Percentiles rank a stretch among this genome's conserved stretches.
phyloP scores from a whole-genome alignment of 2,888 invertebrate species.

The Dinocampus coccinellae region DNA sequence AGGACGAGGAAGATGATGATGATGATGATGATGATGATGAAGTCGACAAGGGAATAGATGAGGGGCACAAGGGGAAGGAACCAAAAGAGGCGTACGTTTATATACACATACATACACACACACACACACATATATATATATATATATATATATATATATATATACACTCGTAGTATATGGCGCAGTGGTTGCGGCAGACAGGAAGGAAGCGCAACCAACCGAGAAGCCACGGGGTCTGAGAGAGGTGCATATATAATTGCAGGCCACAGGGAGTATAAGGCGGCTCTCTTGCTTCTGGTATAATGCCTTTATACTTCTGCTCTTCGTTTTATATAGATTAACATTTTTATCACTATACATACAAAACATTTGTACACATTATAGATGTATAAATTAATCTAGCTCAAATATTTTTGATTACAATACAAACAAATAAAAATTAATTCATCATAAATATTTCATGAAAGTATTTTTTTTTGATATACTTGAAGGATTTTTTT shows the following conservation, averaged over 20 bases:
- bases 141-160: not conserved
- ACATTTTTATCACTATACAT: not conserved
- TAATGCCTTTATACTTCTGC: slow-evolving; percentile 13
- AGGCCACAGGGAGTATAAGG: slow-evolving; percentile 53
- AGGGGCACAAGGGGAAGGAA: slow-evolving; percentile 27
- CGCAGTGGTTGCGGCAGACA: slow-evolving; percentile 64
- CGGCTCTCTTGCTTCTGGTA: slow-evolving; percentile 15
- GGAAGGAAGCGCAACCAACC: slow-evolving; percentile 69
- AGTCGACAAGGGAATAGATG: slow-evolving; percentile 20
- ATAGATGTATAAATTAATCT: not conserved
- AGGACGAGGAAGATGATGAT: slow-evolving; percentile 5
- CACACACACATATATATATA: no score
- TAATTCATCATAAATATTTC: not conserved
- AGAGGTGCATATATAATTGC: slow-evolving; percentile 67
- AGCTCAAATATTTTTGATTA: no score
- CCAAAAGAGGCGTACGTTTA: slow-evolving; percentile 41
- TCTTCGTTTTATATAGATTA: slow-evolving; percentile 27
- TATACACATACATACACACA: no score
- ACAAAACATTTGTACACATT: not conserved
- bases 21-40: slow-evolving; percentile 18
- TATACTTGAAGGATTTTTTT: no score
- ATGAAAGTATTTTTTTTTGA: no score
- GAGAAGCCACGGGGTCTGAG: slow-evolving; percentile 63
- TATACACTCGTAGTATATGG: slow-evolving; percentile 38
- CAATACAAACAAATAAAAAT: no score